Evolutionary conservation across 2,113 vertebrate species (phyloP), one percentile per base, ranked within the genome.

Genomic region (Lutjanus erythropterus): DNA sequence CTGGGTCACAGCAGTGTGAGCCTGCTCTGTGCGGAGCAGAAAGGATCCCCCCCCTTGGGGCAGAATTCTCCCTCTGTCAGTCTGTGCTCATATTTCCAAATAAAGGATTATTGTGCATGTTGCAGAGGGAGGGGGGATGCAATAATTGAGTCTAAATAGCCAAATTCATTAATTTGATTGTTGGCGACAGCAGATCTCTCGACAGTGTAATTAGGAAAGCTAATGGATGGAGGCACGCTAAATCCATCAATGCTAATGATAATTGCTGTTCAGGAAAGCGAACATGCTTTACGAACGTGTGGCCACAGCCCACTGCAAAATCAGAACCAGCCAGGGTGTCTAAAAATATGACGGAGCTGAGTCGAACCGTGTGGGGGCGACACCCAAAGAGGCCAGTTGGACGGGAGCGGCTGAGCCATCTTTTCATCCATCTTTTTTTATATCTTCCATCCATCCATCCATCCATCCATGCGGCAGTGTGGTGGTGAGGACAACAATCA

Each of bases 191-290:
- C 86, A 86, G 86, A 94, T 94, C 90, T 93, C 89, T 85, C 75
- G 52, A 78, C 91, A 92, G 89, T 62, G 88, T 94, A 94, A 95
- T 94, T 94, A 94, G 85, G 77, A 88, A 84, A 87, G 73, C 92
- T 94, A 94, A 95, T 92, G 88, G 91, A 93, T 92, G 79, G 77
- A 71, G 79, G 85, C 86, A 85, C 66, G 81, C 83, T 90, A 88
- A 90, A 93, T 94, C 90, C 93, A 95, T 94, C 95, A 94, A 80
- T 92, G 94, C 84, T 95, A 93, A 95, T 94, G 94, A 92, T 93
- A 92, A 95, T 94, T 93, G 90, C 89, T 80, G 79, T 83, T 85
- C 86, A 85, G 91, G 82, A 89, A 85, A 87, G 80, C 44, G 74
- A 86, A 83, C 79, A 80, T 85, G 88, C 76, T 75, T 80, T 73